Conservation (phyloP, 2,113 vertebrate species). For the Micromys minutus region DNA sequence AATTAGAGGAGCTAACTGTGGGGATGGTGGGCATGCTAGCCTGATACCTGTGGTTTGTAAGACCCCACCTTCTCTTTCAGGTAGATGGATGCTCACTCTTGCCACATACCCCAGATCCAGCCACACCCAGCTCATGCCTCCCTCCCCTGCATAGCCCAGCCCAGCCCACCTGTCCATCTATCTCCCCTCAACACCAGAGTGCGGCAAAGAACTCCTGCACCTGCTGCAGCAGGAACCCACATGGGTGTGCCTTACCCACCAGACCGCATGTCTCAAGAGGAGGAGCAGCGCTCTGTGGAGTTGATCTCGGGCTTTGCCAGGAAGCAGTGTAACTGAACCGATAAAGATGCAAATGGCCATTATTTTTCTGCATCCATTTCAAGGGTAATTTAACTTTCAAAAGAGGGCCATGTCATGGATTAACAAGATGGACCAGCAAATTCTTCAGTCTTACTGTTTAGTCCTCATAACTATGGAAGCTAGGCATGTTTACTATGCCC, state of each 20-base stretch:
- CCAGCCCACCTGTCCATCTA: not conserved
- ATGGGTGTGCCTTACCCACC: not conserved
- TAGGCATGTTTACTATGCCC: not conserved
- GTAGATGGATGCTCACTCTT: not conserved
- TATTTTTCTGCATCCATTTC: not conserved
- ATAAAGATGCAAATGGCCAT: not conserved
- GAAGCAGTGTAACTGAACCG: not conserved
- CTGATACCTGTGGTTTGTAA: not conserved
- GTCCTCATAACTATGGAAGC: not conserved
- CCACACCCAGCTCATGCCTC: not conserved
- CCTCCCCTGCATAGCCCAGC: not conserved
- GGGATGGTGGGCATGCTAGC: not conserved
- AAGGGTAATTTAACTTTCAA: constrained; percentile 32
- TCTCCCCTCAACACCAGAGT: not conserved
- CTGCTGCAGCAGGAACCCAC: not conserved
- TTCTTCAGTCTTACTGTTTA: not conserved
- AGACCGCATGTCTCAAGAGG: constrained; percentile 29
- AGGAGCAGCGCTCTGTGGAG: not conserved
- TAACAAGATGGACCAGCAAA: not conserved
- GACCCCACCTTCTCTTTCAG: not conserved
- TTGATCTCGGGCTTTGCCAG: not conserved
- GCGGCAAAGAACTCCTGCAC: not conserved
- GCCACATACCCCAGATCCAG: not conserved
- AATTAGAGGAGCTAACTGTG: not conserved
- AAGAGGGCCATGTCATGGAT: not conserved